A percentile compares a stretch with the other conserved stretches of the same genome.
phyloP scores from a whole-genome alignment of 2,113 vertebrate species.

The Pampusana beccarii region DNA sequence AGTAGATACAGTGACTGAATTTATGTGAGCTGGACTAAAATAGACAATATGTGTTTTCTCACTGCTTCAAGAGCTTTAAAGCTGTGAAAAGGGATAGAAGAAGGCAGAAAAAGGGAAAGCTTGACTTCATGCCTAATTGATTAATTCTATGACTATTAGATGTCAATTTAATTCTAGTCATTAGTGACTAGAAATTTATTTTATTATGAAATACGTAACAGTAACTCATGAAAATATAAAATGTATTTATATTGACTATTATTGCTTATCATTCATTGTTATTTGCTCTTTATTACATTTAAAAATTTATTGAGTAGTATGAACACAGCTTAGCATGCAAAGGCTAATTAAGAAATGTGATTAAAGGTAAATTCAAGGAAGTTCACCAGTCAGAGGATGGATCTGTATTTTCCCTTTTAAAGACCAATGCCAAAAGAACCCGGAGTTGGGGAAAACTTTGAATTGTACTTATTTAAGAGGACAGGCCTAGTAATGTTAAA shows the following conservation, averaged over 20 bases:
- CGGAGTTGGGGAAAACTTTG: neutral
- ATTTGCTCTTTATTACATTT: neutral
- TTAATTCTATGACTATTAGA: neutral
- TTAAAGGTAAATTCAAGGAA: neutral
- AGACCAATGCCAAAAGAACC: neutral
- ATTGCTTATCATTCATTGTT: neutral
- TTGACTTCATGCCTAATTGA: neutral
- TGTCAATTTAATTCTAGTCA: neutral
- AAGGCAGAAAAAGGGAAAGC: neutral
- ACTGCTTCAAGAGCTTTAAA: neutral
- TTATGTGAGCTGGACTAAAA: neutral
- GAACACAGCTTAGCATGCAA: neutral
- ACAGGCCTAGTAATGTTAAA: neutral
- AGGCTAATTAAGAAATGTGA: neutral
- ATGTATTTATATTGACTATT: neutral
- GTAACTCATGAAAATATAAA: neutral
- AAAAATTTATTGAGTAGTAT: neutral
- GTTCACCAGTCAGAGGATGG: neutral
- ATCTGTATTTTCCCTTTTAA: neutral
- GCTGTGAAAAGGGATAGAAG: neutral
- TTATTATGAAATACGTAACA: neutral
- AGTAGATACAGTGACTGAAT: neutral
- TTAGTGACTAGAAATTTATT: neutral
- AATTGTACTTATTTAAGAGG: neutral
- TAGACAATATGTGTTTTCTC: neutral